These are phyloP conservation scores for Lagothrix lagotricha DNA, from an alignment of 2,797 vertebrate species.

Conservation along the genomic window DNA sequence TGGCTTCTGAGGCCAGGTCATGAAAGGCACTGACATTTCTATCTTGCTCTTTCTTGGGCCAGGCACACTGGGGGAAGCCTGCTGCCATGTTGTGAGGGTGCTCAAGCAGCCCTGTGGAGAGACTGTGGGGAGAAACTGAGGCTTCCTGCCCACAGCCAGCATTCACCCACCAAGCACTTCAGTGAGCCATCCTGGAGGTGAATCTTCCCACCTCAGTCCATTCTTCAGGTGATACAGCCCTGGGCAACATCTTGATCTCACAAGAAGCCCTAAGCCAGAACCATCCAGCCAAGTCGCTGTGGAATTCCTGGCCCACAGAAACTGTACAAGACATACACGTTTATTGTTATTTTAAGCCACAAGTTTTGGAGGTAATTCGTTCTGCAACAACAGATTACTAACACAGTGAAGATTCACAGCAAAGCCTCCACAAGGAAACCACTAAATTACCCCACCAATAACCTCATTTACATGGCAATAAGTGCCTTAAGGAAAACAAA, in stretches of 20 bases:
- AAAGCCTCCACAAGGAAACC: background rate
- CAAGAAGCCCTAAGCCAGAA: background rate
- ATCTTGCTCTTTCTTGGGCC: background rate
- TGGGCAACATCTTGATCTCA: background rate
- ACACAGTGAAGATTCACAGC: background rate
- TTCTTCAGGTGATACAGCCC: background rate
- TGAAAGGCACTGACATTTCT: background rate
- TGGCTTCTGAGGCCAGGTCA: background rate
- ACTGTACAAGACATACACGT: background rate
- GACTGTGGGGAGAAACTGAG: background rate
- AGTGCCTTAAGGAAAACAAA: background rate
- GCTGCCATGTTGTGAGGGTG: background rate
- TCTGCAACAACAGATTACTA: background rate
- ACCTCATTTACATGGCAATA: background rate
- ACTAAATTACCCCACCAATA: background rate
- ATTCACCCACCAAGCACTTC: background rate
- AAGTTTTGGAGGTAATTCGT: background rate
- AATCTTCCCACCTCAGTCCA: background rate
- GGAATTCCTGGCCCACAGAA: background rate
- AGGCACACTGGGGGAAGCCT: background rate
- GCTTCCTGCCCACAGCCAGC: background rate
- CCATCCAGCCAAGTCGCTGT: background rate
- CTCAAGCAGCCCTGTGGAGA: background rate
- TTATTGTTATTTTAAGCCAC: background rate
- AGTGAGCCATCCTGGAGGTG: background rate